These are phyloP conservation scores for Ormyrus pomaceus DNA, from an alignment of 2,888 invertebrate species.

Conservation along the genomic window DNA sequence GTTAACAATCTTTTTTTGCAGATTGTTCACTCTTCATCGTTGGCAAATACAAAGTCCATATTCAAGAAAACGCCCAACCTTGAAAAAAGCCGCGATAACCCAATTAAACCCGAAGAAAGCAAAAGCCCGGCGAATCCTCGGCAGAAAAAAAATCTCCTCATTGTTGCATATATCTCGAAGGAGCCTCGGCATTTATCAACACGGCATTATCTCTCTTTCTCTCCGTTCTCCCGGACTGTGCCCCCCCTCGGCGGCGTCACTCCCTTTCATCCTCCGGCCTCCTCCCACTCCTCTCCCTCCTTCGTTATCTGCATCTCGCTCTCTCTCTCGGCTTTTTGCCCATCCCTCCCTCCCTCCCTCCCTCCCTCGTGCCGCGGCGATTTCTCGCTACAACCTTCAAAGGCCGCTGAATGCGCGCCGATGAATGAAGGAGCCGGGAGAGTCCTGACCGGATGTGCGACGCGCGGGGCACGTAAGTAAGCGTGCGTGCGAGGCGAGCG, in stretches of 20 bases:
- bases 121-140: no score
- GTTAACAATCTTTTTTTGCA: no score
- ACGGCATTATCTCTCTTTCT: not conserved
- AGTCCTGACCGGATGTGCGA: constrained; percentile 69
- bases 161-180: no score
- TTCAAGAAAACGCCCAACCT: no score
- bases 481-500: constrained; percentile 16
- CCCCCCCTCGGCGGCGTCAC: not conserved
- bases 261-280: not conserved
- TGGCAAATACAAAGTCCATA: no score
- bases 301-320: constrained; percentile 30
- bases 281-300: constrained; percentile 55
- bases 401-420: constrained; percentile 73
- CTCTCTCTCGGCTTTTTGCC: not conserved
- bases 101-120: no score
- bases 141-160: no score
- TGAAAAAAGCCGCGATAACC: no score
- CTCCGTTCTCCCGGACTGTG: not conserved
- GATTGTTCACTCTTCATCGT: no score
- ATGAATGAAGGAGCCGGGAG: constrained; percentile 70
- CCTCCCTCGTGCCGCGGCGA: not conserved
- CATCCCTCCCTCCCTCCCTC: constrained; percentile 70
- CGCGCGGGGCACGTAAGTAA: constrained; percentile 52
- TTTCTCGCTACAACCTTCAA: constrained; percentile 69
- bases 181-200: no score